phyloP scores from a whole-genome alignment of 2,888 invertebrate genomes.

The Entomobrya proxima region DNA sequence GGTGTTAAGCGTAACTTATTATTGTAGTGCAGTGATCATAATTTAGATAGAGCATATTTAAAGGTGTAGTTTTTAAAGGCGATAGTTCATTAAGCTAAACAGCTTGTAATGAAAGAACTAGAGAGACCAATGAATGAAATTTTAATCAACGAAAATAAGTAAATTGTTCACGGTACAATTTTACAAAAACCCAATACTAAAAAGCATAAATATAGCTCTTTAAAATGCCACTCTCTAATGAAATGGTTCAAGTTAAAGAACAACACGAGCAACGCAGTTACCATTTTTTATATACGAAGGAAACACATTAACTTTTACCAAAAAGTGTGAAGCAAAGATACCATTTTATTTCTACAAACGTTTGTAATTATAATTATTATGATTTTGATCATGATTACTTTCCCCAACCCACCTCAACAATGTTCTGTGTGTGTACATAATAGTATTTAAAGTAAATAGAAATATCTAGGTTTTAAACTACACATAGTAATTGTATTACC shows the following conservation, averaged over 20 bases:
- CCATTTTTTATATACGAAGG: slow-evolving; percentile 36
- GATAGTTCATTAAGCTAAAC: neutral
- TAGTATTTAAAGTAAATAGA: neutral
- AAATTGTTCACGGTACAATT: neutral
- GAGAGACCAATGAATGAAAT: slow-evolving; percentile 40
- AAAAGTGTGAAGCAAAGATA: neutral
- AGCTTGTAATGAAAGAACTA: neutral
- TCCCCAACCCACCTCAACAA: slow-evolving; percentile 40
- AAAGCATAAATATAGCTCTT: neutral
- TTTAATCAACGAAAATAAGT: slow-evolving; percentile 44
- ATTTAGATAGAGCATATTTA: slow-evolving; percentile 1
- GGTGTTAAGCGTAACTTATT: neutral
- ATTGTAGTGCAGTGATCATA: neutral
- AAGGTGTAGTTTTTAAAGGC: neutral
- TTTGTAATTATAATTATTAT: neutral
- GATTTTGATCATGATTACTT: slow-evolving; percentile 5
- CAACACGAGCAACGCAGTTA: slow-evolving; percentile 48
- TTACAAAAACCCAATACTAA: neutral
- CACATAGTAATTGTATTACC: neutral
- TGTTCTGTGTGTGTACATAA: slow-evolving; percentile 40
- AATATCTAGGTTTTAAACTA: neutral
- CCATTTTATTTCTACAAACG: slow-evolving; percentile 6
- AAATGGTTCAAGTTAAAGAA: neutral
- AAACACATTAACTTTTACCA: neutral
- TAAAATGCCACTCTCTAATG: neutral